Conservation (phyloP, 2,797 vertebrate genomes). For the Poeciliopsis infans region DNA sequence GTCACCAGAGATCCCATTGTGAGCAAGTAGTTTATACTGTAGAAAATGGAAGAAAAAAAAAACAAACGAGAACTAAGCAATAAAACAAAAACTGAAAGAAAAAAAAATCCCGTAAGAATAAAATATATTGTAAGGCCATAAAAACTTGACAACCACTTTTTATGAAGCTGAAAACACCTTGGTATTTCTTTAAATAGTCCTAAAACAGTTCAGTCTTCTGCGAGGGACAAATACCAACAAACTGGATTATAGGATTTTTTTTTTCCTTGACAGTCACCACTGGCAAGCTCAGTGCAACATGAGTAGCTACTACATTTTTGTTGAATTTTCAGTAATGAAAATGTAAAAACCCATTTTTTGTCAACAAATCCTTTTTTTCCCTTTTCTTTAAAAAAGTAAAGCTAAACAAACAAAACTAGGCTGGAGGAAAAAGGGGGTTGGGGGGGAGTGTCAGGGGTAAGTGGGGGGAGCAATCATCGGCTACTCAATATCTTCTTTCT, state of each 20-base stretch:
- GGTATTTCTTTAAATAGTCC: conserved; percentile 98
- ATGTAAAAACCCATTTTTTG: conserved; percentile 91
- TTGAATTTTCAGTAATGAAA: conserved; percentile 96
- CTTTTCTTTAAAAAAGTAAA: conserved; percentile 96
- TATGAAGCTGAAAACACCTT: conserved; percentile 90
- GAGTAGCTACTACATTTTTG: conserved; percentile 92
- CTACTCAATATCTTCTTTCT: conserved; percentile 92
- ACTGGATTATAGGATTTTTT: conserved; percentile 89
- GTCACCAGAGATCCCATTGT: conserved; percentile 89
- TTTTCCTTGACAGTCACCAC: conserved; percentile 91
- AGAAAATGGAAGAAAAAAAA: conserved; percentile 83
- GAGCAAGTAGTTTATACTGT: conserved; percentile 93
- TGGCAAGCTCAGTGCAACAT: conserved; percentile 98
- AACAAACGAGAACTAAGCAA: conserved; percentile 79
- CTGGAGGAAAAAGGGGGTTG: conserved; percentile 15
- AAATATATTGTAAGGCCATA: conserved; percentile 98
- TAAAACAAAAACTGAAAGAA: conserved; percentile 64
- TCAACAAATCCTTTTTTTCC: conserved; percentile 88
- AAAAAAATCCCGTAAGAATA: conserved; percentile 74
- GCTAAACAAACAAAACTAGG: conserved; percentile 84
- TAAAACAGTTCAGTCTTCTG: conserved; percentile 98
- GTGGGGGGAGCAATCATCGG: conserved; percentile 80
- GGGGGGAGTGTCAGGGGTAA: background rate
- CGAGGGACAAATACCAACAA: conserved; percentile 91
- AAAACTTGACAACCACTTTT: conserved; percentile 96